Evolutionary conservation across 2,888 invertebrate genomes (phyloP).

Genomic region (Chalcosyrphus nemorum): DNA sequence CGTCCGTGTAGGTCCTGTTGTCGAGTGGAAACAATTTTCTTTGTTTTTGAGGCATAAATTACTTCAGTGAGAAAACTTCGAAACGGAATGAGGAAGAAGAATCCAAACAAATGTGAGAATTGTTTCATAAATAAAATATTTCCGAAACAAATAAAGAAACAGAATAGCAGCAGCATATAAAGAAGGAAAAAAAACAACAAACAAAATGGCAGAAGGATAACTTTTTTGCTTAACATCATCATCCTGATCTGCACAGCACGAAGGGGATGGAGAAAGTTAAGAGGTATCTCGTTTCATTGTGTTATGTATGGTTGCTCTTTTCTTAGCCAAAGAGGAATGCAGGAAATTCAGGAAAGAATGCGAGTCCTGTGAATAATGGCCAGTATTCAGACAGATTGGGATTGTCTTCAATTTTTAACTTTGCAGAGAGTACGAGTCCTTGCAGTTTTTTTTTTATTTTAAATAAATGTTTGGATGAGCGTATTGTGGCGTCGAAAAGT

Average conservation of each 20-base stretch:
- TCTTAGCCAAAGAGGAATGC: background rate
- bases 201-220: constrained; percentile 58
- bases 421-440: background rate
- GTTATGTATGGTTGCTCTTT: constrained; percentile 38
- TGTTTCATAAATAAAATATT: constrained; percentile 72
- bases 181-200: constrained; percentile 5
- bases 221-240: constrained; percentile 52
- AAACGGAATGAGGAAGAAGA: background rate
- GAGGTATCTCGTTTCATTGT: constrained; percentile 38
- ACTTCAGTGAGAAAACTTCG: constrained; percentile 39
- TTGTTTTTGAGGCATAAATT: constrained; percentile 61
- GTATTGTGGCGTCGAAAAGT: background rate
- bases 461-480: background rate
- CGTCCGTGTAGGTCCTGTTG: constrained; percentile 7
- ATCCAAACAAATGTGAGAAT: constrained; percentile 68
- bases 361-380: constrained; percentile 59
- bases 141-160: constrained; percentile 61
- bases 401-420: constrained; percentile 47
- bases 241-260: constrained; percentile 22
- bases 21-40: constrained; percentile 7
- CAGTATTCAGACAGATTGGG: constrained; percentile 47
- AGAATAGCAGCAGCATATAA: background rate
- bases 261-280: background rate
- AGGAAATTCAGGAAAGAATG: constrained; percentile 37
- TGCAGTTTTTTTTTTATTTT: constrained; percentile 19